Base-by-base conservation (phyloP, 1,140 invertebrate genomes). In the Lamellibrachia luymesi region DNA sequence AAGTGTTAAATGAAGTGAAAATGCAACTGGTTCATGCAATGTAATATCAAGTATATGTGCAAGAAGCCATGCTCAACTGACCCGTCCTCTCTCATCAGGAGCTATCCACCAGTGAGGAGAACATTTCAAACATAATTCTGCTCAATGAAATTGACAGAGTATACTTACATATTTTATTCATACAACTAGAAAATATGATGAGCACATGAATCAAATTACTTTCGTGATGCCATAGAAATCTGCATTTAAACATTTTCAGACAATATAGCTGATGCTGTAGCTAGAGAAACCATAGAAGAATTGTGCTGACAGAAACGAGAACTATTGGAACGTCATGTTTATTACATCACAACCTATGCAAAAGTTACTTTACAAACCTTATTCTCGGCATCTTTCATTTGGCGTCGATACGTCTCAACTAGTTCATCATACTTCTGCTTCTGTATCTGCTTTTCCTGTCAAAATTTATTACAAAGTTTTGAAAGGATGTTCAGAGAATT, bases 391-490 rank as follows among this genome's bases (percentile, higher is more conserved):
- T 95, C 94, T 93, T 94, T 95, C n/a, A 93, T 94, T 51, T 95
- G 94, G 50, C 94, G 93, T 92, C 94, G 94, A 93, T 95, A 95
- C 92, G 95, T 95, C 49, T 95, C 94, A 7, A 96, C n/a, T 22
- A 96, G 89, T 93, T 96, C 94, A 90, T 95, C 94, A 92, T 96
- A 95, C 92, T 96, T 96, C 92, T 96, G 94, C 93, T 95, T 95
- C 93, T 96, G 95, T 93, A 95, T 95, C 90, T 95, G 94, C 92
- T 95, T 94, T 93, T 95, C 95, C 95, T 96, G 94, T 50, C 94
- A 94, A 50, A 64, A 51, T 17, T 25, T 90, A 91, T 91, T 56
- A 93, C 17, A 49, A 7, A 38, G 80, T 38, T 92, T n/a, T 91
- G 38, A 90, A 94, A 56, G 38, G 13, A 56, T 56, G 6, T 56